Percentiles rank a stretch among this genome's conserved stretches.
These are phyloP conservation scores for Lagorchestes hirsutus DNA, from an alignment of 2,797 vertebrate species.

Conservation along the genomic window DNA sequence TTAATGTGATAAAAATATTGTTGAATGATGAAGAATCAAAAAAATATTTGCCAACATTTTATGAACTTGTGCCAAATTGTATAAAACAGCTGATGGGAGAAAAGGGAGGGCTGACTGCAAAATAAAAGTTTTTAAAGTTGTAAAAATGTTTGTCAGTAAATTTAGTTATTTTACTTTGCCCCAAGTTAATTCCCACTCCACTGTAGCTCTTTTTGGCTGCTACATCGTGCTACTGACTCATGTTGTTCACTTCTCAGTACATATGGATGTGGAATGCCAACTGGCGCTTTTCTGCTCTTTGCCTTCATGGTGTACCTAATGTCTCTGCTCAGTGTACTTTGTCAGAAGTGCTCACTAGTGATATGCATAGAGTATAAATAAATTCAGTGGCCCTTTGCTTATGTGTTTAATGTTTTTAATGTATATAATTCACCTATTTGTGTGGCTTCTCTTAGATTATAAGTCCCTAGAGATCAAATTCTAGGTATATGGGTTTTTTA, in stretches of 20 bases:
- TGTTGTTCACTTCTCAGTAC: background rate
- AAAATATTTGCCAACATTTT: background rate
- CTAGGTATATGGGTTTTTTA: background rate
- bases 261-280: conserved; percentile 8
- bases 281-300: background rate
- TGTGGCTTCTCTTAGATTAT: conserved; percentile 15
- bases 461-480: background rate
- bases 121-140: background rate
- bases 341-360: background rate
- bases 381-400: background rate
- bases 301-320: conserved; percentile 32
- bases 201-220: background rate
- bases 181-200: background rate
- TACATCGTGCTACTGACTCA: background rate
- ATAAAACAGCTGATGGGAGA: background rate
- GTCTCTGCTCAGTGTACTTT: conserved; percentile 1
- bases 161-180: background rate
- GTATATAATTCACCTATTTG: background rate
- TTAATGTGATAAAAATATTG: background rate
- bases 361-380: background rate
- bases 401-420: conserved; percentile 13
- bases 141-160: background rate
- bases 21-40: background rate
- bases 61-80: background rate
- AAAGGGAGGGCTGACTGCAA: background rate